Percentiles rank a stretch among this genome's conserved stretches.
Conservation (phyloP, 2,113 vertebrate genomes). For the Synchiropus splendidus region DNA sequence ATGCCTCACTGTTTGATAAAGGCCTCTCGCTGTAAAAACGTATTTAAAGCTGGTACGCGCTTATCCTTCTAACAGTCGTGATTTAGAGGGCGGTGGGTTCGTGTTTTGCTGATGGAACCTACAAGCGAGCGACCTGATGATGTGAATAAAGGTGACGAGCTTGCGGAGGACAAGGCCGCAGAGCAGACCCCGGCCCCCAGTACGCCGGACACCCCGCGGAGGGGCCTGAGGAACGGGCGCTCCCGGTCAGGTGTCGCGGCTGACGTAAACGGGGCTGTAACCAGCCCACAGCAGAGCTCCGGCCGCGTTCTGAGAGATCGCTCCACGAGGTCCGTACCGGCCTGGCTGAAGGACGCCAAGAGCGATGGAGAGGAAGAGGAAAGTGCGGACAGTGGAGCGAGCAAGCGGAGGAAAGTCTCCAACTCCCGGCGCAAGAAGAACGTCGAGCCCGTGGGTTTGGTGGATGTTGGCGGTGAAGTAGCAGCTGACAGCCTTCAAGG, state of each 20-base stretch:
- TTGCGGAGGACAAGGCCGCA: slow-evolving; percentile 57
- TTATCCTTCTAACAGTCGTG: slow-evolving; percentile 32
- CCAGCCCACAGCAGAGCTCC: slow-evolving; percentile 23
- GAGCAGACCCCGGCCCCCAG: slow-evolving; percentile 52
- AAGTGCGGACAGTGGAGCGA: slow-evolving; percentile 29
- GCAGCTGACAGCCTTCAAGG: slow-evolving; percentile 42
- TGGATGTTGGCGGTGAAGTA: slow-evolving; percentile 35
- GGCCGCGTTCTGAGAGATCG: slow-evolving; percentile 67
- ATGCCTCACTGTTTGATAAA: slow-evolving; percentile 56
- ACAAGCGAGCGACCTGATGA: slow-evolving; percentile 27
- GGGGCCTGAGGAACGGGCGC: slow-evolving; percentile 61
- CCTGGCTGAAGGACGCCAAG: slow-evolving; percentile 61
- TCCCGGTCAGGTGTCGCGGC: slow-evolving; percentile 43
- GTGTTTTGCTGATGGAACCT: slow-evolving; percentile 57
- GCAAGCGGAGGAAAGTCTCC: slow-evolving; percentile 62
- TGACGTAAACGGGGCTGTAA: slow-evolving; percentile 47
- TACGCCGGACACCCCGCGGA: slow-evolving; percentile 44
- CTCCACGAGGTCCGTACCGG: slow-evolving; percentile 58
- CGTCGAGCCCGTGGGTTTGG: slow-evolving; percentile 22
- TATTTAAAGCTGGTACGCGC: slow-evolving; percentile 38
- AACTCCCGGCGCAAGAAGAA: slow-evolving; percentile 58
- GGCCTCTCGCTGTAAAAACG: slow-evolving; percentile 52
- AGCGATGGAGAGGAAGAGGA: slow-evolving; percentile 49
- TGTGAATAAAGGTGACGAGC: slow-evolving; percentile 45
- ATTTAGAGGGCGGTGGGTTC: slow-evolving; percentile 9